phyloP scores from a whole-genome alignment of 2,113 vertebrate species.

The Danio rerio region GRCz12tu NC_133182.1:50784001-50784500 shows the following conservation, averaged over 20 bases:
- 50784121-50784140: not conserved
- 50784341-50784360: not conserved
- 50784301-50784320: not conserved
- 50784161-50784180: not conserved
- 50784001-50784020: constrained; percentile 35
- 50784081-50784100: not conserved
- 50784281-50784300: constrained; percentile 6
- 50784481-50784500: not conserved
- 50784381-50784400: not conserved
- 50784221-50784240: not conserved
- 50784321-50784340: not conserved
- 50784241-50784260: constrained; percentile 6
- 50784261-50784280: constrained; percentile 18
- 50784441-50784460: not conserved
- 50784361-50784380: no score
- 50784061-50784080: constrained; percentile 31
- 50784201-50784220: not conserved
- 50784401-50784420: not conserved
- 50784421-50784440: no score
- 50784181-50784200: not conserved
- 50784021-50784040: not conserved
- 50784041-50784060: constrained; percentile 10
- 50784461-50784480: constrained; percentile 5
- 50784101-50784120: not conserved
- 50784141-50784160: not conserved